Conservation (phyloP, 2,797 vertebrate genomes). For the Xenentodon cancila region DNA sequence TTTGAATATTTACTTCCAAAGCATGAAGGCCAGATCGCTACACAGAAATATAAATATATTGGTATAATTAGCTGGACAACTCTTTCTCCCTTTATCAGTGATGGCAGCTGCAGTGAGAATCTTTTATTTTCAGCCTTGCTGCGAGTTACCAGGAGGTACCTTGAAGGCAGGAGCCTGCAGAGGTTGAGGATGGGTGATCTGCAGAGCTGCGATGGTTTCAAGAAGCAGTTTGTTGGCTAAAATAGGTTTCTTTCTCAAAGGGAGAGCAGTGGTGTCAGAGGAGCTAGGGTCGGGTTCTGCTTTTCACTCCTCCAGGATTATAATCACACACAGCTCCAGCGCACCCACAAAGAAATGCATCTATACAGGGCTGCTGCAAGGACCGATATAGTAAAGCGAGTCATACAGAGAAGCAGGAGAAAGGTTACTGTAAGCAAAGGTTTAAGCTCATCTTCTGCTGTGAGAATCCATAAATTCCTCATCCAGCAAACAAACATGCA, state of each 20-base stretch:
- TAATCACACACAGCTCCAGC: constrained; percentile 18
- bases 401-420: constrained; percentile 15
- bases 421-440: constrained; percentile 18
- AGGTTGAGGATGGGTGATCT: constrained; percentile 31
- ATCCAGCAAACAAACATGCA: constrained; percentile 8
- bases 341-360: constrained; percentile 27
- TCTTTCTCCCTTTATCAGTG: constrained; percentile 41
- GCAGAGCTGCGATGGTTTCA: constrained; percentile 19
- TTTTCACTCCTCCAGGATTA: constrained; percentile 48
- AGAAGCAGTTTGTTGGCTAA: constrained; percentile 34
- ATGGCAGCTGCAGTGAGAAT: constrained; percentile 4
- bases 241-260: constrained; percentile 35
- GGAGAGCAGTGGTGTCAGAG: constrained; percentile 31
- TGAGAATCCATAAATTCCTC: constrained; percentile 21
- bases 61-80: background rate
- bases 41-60: constrained; percentile 8
- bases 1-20: constrained; percentile 4
- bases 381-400: constrained; percentile 31
- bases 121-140: constrained; percentile 31
- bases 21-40: constrained; percentile 20
- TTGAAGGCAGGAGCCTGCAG: constrained; percentile 35
- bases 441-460: constrained; percentile 47
- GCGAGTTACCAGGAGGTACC: constrained; percentile 53
- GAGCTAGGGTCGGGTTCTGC: constrained; percentile 41
- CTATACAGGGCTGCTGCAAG: constrained; percentile 14